These are phyloP conservation scores for Dendrolimus houi DNA, from an alignment of 2,888 invertebrate genomes.

Conservation along the genomic window DNA sequence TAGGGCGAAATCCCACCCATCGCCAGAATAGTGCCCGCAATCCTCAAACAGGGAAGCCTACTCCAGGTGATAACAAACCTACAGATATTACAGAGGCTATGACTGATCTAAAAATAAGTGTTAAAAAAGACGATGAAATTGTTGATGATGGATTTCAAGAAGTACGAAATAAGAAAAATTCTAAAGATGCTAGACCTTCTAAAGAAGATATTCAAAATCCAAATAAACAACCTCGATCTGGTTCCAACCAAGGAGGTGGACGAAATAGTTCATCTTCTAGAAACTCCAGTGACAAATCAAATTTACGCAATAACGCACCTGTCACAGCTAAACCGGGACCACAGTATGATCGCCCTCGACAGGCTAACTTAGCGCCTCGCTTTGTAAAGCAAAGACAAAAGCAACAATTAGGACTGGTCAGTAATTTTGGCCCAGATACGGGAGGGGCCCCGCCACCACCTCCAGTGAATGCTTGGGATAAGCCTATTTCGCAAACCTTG, in stretches of 20 bases:
- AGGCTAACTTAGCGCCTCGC: slow-evolving; percentile 83
- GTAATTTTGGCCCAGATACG: slow-evolving; percentile 68
- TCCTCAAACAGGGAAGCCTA: slow-evolving; percentile 41
- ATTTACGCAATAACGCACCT: slow-evolving; percentile 46
- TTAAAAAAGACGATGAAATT: slow-evolving; percentile 64
- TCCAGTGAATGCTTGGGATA: slow-evolving; percentile 89
- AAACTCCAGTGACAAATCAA: slow-evolving; percentile 57
- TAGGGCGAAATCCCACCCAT: slow-evolving; percentile 45
- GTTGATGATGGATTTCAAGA: slow-evolving; percentile 88
- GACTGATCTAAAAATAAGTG: slow-evolving; percentile 51
- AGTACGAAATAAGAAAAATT: slow-evolving; percentile 87
- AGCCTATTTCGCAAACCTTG: slow-evolving; percentile 84
- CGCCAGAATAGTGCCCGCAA: slow-evolving; percentile 49
- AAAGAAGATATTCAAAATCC: slow-evolving; percentile 53
- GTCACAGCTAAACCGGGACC: slow-evolving; percentile 44
- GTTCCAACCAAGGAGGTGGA: slow-evolving; percentile 61
- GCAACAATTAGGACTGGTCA: slow-evolving; percentile 60
- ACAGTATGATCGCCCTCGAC: slow-evolving; percentile 69
- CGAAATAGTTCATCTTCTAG: slow-evolving; percentile 62
- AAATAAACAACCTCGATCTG: slow-evolving; percentile 58
- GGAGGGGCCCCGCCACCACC: slow-evolving; percentile 81
- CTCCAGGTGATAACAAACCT: slow-evolving; percentile 42
- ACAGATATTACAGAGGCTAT: slow-evolving; percentile 59
- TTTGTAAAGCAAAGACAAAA: slow-evolving; percentile 85
- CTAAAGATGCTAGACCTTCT: slow-evolving; percentile 73